These are phyloP conservation scores for Callyntrura guangdongensis DNA, from an alignment of 2,888 invertebrate genomes.

Conservation along the genomic window DNA sequence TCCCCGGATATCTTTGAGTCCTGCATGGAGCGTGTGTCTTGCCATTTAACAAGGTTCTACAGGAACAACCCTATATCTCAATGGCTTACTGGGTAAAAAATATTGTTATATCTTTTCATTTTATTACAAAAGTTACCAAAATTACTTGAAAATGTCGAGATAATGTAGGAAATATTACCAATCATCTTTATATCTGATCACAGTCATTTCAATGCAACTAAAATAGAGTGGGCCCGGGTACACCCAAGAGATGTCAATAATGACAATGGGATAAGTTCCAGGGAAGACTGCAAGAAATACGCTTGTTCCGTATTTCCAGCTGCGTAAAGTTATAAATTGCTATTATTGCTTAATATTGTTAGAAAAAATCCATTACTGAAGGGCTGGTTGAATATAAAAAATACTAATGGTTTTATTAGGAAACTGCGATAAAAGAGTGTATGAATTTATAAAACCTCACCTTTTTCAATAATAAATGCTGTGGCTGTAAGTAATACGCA, in stretches of 20 bases:
- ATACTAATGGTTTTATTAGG: conserved; percentile 10
- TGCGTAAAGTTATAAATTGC: neutral
- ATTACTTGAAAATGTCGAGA: conserved; percentile 1
- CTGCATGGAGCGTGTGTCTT: conserved; percentile 80
- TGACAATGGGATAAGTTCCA: conserved; percentile 6
- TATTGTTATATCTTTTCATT: neutral
- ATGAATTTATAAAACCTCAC: conserved; percentile 30
- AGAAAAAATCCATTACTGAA: neutral
- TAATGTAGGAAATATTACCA: conserved; percentile 13
- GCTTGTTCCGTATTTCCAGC: conserved; percentile 55
- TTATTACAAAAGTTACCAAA: conserved; percentile 1
- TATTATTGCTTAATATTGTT: neutral
- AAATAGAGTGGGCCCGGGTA: conserved; percentile 64
- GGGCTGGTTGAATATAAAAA: neutral
- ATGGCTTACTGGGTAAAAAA: conserved; percentile 79
- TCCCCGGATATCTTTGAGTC: conserved; percentile 50
- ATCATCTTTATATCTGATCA: neutral
- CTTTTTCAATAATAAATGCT: conserved; percentile 28
- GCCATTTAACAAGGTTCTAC: conserved; percentile 76
- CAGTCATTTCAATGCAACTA: conserved; percentile 62
- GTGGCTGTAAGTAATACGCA: too few species aligned
- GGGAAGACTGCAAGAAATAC: conserved; percentile 63
- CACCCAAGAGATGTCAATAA: conserved; percentile 6
- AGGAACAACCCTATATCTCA: conserved; percentile 66
- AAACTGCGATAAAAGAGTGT: neutral